Base-by-base conservation (phyloP, 2,888 invertebrate genomes). In the Allacma fusca region DNA sequence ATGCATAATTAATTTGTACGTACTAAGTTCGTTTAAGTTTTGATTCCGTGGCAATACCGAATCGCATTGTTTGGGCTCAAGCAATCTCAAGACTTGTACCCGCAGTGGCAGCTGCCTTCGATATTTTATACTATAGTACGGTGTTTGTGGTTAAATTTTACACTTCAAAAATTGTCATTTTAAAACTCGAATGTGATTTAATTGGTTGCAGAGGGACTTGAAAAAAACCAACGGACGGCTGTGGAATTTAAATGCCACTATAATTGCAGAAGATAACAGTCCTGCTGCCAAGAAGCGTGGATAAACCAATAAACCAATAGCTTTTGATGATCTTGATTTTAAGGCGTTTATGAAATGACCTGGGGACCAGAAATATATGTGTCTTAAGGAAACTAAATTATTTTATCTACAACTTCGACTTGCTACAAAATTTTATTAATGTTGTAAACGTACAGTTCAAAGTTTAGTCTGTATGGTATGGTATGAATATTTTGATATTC, bases 231-330 rank as follows among this genome's bases (percentile, higher is more conserved):
- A 67, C 28, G 69, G 69, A 9, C 4, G 21, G 21, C 13, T 40
- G 1, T 69, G 69, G 69, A 69, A 23, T 43, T 23, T 69, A 43
- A 69, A 69, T 23, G 69, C 34, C 1, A 69, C 43, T 1, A 34
- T 69, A 2, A 40, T 69, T 7, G 69, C 29, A 16, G 69, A 34
- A 4, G 69, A 69, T 19, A 69, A 43, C 43, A 43, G 29, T 40
- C 69, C 69, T 23, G 21, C 44, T 40, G 34, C 69, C 19, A 69
- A 69, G 23, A 29, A 69, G 34, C 69, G 69, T 9, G 69, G 69
- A 21, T 69, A 23, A 69, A 24, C 13, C 23, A 24, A 9, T 50
- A 50, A 5, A 9, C n/a, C 50, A 16, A 2, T 5, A 50, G 16
- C 9, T 50, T 5, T 40, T 40, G 40, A 13, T 40, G 40, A 40